Evolutionary conservation across 2,888 invertebrate species (phyloP).

Genomic region (Thereva nobilitata): DNA sequence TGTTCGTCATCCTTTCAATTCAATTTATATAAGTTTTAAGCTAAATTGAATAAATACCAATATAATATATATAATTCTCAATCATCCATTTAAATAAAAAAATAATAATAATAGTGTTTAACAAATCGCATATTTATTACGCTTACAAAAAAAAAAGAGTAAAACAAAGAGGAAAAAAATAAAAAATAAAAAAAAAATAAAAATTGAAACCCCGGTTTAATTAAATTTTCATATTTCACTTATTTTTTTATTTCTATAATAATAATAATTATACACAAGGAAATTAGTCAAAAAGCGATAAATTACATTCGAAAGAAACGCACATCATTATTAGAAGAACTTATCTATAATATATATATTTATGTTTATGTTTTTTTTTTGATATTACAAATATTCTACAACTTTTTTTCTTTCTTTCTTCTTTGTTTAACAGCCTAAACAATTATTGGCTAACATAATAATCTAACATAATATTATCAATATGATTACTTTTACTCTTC

Average conservation of each 20-base stretch:
- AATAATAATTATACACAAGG: slow-evolving; percentile 16
- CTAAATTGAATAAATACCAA: too few species aligned
- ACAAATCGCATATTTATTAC: not conserved
- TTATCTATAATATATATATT: slow-evolving; percentile 21
- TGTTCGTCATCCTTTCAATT: too few species aligned
- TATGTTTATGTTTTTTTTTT: not conserved
- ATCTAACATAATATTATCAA: slow-evolving; percentile 25
- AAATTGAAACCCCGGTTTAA: slow-evolving; percentile 28
- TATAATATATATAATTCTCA: too few species aligned
- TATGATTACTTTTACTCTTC: slow-evolving; percentile 11
- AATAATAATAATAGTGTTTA: too few species aligned
- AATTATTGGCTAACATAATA: slow-evolving; percentile 14
- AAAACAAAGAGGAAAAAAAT: not conserved
- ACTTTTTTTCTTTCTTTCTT: not conserved
- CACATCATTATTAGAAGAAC: slow-evolving; percentile 15
- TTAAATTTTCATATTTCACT: slow-evolving; percentile 28
- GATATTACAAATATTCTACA: not conserved
- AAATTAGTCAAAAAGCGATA: slow-evolving; percentile 34
- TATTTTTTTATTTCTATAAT: slow-evolving; percentile 30
- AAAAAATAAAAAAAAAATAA: not conserved
- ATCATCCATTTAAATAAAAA: too few species aligned
- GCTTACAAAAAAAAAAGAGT: not conserved
- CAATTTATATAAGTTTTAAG: too few species aligned
- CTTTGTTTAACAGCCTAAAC: slow-evolving; percentile 29
- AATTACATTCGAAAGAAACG: slow-evolving; percentile 34